Percentiles rank a stretch among this genome's conserved stretches.
These are phyloP conservation scores for Melitaea cinxia DNA, from an alignment of 1,140 invertebrate genomes.

Conservation along the genomic window DNA sequence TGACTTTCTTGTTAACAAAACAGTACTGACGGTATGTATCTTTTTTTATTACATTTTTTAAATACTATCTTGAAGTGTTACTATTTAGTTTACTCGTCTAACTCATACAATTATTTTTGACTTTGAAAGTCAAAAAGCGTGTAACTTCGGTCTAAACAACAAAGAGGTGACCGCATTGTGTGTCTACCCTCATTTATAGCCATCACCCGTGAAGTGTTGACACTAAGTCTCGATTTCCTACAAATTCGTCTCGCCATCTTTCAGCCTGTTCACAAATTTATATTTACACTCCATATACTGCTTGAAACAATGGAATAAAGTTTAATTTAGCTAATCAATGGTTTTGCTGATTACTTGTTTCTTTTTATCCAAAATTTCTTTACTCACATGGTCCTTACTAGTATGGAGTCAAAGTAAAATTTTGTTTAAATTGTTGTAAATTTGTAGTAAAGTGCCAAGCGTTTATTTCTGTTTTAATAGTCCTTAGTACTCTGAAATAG, in stretches of 20 bases:
- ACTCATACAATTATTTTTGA: constrained; percentile 18
- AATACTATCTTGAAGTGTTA: not conserved
- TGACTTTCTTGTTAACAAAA: not conserved
- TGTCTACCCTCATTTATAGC: constrained; percentile 50
- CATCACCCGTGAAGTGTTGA: constrained; percentile 69
- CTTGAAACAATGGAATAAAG: constrained; percentile 34
- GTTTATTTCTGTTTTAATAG: constrained; percentile 4
- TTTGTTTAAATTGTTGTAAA: not conserved
- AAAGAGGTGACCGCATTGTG: constrained; percentile 54
- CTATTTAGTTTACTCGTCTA: not conserved
- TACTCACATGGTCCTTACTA: not conserved
- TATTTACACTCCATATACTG: constrained; percentile 12
- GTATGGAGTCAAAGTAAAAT: not conserved
- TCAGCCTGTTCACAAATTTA: constrained; percentile 29
- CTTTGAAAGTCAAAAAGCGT: constrained; percentile 42
- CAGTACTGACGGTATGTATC: no score
- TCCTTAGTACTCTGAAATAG: constrained; percentile 2
- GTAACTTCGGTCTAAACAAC: constrained; percentile 55
- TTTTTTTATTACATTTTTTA: not conserved
- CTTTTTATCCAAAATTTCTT: not conserved
- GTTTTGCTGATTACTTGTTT: not conserved
- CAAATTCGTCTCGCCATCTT: constrained; percentile 56
- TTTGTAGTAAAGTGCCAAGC: not conserved
- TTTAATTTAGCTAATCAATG: constrained; percentile 28
- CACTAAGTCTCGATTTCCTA: constrained; percentile 71